Evolutionary conservation across 1,140 invertebrate genomes (phyloP), one percentile per base, ranked within the genome.

Genomic region (Pseudomyrmex sp.): DNA sequence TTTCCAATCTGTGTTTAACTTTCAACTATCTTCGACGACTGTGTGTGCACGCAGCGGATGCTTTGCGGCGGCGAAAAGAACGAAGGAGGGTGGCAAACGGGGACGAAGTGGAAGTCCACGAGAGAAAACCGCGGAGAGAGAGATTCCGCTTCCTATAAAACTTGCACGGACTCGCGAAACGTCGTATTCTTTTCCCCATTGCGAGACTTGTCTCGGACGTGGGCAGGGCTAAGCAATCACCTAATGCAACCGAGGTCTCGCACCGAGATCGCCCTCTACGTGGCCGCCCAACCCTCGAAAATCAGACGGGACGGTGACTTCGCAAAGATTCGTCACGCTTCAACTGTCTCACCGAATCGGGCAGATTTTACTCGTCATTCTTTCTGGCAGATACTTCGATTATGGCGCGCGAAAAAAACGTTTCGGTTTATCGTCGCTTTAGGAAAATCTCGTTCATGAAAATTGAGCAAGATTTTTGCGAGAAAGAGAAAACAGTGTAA

Each of bases 1-100:
- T 91, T 89, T 90, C 87, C 82, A 91, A 91, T 90, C 83, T 83
- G 82, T 88, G 83, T 89, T 91, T 90, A 90, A 91, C 89, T 91
- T 89, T 88, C 82, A 91, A 89, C 88, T 85, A 86, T 61, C 68
- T 65, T 23, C 20, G 54, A 44, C 72, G 50, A 68, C 44, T 69
- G 35, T 35, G 35, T 35, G 35, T 35, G 63, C 62, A 70, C 66
- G 58, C 62, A 62, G 61, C 62, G 69, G 66, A 50, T 80, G 35
- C 50, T 80, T 35, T 66, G 69, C n/a, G 54, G 48, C 46, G 23
- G 48, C 52, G 44, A 13, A 54, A 58, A 9, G n/a, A 50, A 18
- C 10, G 66, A 65, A 82, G 72, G 61, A 65, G 79, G 72, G 72
- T 63, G 66, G 72, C 26, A 80, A 84, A 77, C 8, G 52, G 70